phyloP scores from a whole-genome alignment of 2,888 invertebrate species.

The Stenoptilia bipunctidactyla region DNA sequence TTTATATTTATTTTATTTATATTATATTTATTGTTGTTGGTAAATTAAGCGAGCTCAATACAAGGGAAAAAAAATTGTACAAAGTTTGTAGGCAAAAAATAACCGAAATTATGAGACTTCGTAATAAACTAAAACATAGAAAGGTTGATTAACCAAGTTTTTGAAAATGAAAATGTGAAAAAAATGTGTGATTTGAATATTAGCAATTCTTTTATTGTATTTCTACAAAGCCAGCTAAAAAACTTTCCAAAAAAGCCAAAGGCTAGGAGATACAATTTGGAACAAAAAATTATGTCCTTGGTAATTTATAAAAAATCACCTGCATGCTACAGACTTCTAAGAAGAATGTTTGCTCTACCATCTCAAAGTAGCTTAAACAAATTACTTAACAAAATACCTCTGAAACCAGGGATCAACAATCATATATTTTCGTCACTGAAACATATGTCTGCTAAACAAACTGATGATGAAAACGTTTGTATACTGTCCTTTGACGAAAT shows the following conservation, averaged over 20 bases:
- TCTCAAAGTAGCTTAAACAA: conserved; percentile 13
- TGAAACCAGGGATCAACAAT: conserved; percentile 14
- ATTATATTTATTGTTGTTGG: too few relatives aligned
- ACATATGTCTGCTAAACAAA: conserved; percentile 6
- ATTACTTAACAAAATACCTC: conserved; percentile 15
- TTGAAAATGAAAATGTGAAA: not conserved
- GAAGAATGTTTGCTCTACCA: conserved; percentile 18
- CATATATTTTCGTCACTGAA: conserved; percentile 13
- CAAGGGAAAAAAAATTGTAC: not conserved
- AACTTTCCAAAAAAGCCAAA: conserved; percentile 1
- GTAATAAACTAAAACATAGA: not conserved
- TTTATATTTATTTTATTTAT: too few relatives aligned
- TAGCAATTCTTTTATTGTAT: too few relatives aligned
- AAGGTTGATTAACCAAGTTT: not conserved
- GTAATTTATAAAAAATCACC: conserved; percentile 18
- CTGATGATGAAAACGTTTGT: not conserved
- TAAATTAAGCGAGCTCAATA: not conserved
- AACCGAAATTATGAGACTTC: not conserved
- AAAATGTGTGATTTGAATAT: not conserved
- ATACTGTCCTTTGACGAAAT: conserved; percentile 10
- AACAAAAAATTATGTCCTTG: conserved; percentile 4
- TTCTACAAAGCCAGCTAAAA: conserved; percentile 6
- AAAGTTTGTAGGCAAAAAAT: not conserved
- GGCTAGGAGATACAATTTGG: conserved; percentile 3
- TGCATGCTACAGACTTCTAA: conserved; percentile 16